phyloP scores from a whole-genome alignment of 1,140 invertebrate species.

The Venturia canescens region DNA sequence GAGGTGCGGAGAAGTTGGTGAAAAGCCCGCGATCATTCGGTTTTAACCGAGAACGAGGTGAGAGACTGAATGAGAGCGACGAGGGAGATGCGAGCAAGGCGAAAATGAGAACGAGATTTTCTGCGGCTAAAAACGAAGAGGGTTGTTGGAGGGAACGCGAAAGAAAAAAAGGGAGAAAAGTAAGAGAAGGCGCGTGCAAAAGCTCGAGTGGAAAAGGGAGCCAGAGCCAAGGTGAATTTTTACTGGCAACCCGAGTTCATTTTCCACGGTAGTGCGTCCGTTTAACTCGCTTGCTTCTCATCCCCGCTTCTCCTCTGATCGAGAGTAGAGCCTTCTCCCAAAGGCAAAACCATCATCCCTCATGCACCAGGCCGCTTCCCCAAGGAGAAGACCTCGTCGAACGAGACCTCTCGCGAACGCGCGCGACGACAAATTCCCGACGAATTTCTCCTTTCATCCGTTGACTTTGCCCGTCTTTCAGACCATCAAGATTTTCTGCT shows the following conservation, averaged over 20 bases:
- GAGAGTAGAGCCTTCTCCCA: neutral
- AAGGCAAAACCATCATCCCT: slow-evolving; percentile 23
- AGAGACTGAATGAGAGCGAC: neutral
- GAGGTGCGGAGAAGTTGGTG: neutral
- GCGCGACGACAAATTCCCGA: slow-evolving; percentile 50
- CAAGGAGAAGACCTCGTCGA: neutral
- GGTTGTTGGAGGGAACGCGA: neutral
- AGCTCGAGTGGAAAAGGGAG: slow-evolving; percentile 11
- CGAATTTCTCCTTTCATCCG: slow-evolving; percentile 51
- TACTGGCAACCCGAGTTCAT: slow-evolving; percentile 64
- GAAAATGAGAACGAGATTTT: slow-evolving; percentile 10
- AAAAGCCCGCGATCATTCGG: neutral
- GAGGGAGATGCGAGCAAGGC: neutral
- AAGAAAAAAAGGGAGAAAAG: neutral
- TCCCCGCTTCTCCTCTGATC: slow-evolving; percentile 41
- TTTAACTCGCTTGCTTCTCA: slow-evolving; percentile 61
- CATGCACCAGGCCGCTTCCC: slow-evolving; percentile 24
- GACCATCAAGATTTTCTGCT: slow-evolving; percentile 37
- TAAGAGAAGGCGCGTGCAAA: neutral
- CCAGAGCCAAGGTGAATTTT: slow-evolving; percentile 65
- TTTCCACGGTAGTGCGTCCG: slow-evolving; percentile 67
- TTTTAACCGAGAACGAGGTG: slow-evolving; percentile 22
- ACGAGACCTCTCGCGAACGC: slow-evolving; percentile 50
- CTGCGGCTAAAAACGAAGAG: neutral
- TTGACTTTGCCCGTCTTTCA: neutral